Conservation (phyloP, 2,113 vertebrate genomes). For the Microcebus ravelobensis region DNA sequence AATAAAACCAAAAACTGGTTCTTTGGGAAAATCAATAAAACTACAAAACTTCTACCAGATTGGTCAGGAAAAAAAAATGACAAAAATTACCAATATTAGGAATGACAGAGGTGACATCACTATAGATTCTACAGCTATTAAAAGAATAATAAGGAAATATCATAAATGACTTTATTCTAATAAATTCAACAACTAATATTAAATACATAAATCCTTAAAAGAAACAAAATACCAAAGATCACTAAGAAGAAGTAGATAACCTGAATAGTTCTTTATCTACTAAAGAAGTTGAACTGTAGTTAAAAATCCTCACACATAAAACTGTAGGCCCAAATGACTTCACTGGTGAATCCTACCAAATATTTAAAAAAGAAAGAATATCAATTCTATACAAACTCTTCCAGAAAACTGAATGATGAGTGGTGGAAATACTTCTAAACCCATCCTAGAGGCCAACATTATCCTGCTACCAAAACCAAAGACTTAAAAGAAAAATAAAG, state of each 20-base stretch:
- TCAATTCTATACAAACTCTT: background rate
- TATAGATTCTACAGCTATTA: background rate
- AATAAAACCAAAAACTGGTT: conserved; percentile 13
- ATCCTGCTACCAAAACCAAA: background rate
- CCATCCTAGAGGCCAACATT: background rate
- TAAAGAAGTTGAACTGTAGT: background rate
- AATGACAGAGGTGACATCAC: background rate
- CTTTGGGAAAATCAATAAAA: background rate
- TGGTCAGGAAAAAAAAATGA: background rate
- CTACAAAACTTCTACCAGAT: background rate
- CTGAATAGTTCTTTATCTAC: background rate
- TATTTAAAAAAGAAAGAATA: background rate
- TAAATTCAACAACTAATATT: conserved; percentile 1
- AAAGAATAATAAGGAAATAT: background rate
- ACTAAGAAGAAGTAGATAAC: background rate
- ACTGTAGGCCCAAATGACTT: background rate
- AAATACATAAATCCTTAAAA: conserved; percentile 13
- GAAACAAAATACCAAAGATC: conserved; percentile 6
- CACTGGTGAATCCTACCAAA: background rate
- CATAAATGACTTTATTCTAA: background rate
- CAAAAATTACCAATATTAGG: background rate
- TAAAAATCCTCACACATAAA: conserved; percentile 36
- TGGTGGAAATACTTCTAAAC: background rate
- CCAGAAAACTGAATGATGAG: background rate
- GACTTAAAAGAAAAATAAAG: background rate